A percentile compares a stretch with the other conserved stretches of the same genome.
These are phyloP conservation scores for Pachycephus smyrnensis DNA, from an alignment of 2,888 invertebrate genomes.

Conservation along the genomic window DNA sequence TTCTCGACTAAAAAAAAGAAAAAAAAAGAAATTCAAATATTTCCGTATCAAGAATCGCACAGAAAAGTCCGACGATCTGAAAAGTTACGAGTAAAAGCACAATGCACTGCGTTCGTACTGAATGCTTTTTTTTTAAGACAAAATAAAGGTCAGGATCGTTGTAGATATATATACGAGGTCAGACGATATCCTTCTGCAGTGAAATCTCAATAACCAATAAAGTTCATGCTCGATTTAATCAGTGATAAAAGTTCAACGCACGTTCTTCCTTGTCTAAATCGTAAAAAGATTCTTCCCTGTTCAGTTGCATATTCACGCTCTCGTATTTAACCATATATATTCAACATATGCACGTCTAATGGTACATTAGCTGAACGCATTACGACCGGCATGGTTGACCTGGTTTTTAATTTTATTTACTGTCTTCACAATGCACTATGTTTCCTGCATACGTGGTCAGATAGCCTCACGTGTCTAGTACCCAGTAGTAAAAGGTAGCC, in stretches of 20 bases:
- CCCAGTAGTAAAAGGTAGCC: neutral
- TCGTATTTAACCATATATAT: neutral
- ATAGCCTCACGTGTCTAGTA: neutral
- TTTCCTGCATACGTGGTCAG: neutral
- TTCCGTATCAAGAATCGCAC: no score
- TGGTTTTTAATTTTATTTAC: conserved; percentile 28
- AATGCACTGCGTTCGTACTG: no score
- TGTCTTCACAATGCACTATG: neutral
- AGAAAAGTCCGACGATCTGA: no score
- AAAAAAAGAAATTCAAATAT: no score
- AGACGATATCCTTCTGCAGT: neutral
- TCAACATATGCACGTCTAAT: neutral
- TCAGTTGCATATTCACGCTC: neutral
- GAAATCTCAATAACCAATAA: neutral
- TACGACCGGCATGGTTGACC: conserved; percentile 23
- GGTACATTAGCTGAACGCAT: neutral
- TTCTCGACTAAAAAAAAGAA: no score
- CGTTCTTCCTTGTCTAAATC: neutral
- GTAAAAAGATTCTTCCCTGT: neutral
- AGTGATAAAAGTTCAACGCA: neutral
- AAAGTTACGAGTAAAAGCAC: no score
- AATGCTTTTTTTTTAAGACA: no score
- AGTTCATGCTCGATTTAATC: neutral
- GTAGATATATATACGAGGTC: no score
- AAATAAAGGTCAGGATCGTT: no score